These are phyloP conservation scores for Caenorhabditis drosophilae DNA, from an alignment of 2,888 invertebrate genomes.

Conservation along the genomic window DNA sequence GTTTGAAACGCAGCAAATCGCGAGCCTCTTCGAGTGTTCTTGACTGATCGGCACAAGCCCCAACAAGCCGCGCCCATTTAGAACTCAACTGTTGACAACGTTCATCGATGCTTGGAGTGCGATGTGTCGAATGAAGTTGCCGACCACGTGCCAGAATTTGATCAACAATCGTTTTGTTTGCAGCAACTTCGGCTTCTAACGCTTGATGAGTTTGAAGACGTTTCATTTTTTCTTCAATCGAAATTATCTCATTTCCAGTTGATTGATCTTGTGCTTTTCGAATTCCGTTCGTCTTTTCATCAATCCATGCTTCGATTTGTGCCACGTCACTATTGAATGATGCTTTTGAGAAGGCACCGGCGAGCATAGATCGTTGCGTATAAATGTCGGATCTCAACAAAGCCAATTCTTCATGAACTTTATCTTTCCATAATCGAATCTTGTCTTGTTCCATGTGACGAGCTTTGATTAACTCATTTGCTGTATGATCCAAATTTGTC, in stretches of 20 bases:
- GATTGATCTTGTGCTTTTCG: conserved; percentile 80
- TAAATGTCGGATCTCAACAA: conserved; percentile 76
- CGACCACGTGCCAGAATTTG: conserved; percentile 76
- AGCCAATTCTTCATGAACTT: conserved; percentile 55
- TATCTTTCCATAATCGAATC: conserved; percentile 51
- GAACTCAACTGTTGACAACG: conserved; percentile 73
- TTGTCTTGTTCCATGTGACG: conserved; percentile 78
- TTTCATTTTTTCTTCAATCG: conserved; percentile 91
- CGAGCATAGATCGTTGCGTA: conserved; percentile 77
- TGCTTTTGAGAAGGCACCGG: conserved; percentile 82
- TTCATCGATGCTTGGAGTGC: conserved; percentile 35
- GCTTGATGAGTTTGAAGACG: conserved; percentile 83
- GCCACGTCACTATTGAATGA: conserved; percentile 90
- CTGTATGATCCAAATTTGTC: conserved; percentile 49
- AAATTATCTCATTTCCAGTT: conserved; percentile 81
- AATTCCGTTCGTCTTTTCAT: conserved; percentile 69
- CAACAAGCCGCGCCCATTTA: conserved; percentile 81
- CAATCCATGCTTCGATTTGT: conserved; percentile 72
- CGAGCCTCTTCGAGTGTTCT: conserved; percentile 93
- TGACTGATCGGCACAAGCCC: conserved; percentile 77
- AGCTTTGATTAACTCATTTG: conserved; percentile 79
- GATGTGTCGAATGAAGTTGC: conserved; percentile 27
- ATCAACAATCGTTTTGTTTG: conserved; percentile 84
- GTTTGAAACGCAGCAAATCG: conserved; percentile 94
- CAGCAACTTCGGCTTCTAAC: conserved; percentile 87